Evolutionary conservation across 2,113 vertebrate genomes (phyloP).

Genomic region (Muscicapa adusta): DNA sequence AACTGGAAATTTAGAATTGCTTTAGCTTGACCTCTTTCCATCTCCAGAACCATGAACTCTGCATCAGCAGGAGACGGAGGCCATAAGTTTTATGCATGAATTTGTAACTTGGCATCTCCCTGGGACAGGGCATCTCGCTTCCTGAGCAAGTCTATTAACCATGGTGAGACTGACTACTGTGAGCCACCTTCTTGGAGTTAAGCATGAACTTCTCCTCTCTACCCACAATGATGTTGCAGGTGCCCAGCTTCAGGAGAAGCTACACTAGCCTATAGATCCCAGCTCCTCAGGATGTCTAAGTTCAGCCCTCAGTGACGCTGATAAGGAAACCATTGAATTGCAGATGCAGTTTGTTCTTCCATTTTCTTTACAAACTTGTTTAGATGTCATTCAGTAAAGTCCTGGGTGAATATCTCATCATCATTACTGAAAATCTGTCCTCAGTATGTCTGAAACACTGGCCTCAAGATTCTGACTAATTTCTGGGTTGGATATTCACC

Average conservation of each 20-base stretch:
- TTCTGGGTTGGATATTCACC: background rate
- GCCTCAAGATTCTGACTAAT: background rate
- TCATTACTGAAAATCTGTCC: background rate
- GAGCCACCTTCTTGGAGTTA: background rate
- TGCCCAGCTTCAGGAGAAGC: background rate
- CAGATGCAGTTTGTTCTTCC: background rate
- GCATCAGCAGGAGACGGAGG: background rate
- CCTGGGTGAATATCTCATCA: background rate
- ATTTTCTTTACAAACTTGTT: background rate
- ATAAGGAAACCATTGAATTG: background rate
- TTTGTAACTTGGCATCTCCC: background rate
- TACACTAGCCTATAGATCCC: background rate
- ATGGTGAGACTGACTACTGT: background rate
- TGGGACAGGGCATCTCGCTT: background rate
- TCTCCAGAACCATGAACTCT: background rate
- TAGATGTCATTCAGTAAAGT: background rate
- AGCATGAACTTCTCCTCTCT: background rate
- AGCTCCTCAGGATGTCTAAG: background rate
- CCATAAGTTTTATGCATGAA: too few species aligned
- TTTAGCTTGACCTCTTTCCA: background rate
- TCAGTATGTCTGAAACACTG: background rate
- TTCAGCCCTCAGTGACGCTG: background rate
- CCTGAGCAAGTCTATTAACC: background rate
- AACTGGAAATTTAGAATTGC: background rate
- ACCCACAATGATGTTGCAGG: background rate